phyloP scores from a whole-genome alignment of 2,888 invertebrate species.

The Luperina nickerlii region DNA sequence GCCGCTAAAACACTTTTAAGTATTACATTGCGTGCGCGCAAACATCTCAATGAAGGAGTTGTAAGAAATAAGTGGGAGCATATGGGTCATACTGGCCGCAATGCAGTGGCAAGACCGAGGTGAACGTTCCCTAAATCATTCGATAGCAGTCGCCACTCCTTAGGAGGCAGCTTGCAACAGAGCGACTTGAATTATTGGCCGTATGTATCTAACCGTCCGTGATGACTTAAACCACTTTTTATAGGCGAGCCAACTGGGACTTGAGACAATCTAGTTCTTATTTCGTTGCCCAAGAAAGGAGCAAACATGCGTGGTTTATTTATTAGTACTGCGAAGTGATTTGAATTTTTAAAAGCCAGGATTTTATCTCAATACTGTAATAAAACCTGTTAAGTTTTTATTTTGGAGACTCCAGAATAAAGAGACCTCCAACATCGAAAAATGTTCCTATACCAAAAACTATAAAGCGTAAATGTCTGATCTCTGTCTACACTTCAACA shows the following conservation, averaged over 20 bases:
- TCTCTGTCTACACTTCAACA: neutral
- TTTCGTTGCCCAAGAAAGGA: slow-evolving; percentile 44
- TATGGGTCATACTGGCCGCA: slow-evolving; percentile 66
- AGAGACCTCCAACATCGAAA: neutral
- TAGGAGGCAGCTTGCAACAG: slow-evolving; percentile 84
- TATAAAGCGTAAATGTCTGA: neutral
- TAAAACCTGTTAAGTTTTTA: slow-evolving; percentile 28
- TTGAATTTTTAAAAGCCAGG: slow-evolving; percentile 44
- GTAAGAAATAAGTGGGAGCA: slow-evolving; percentile 57
- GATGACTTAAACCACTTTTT: slow-evolving; percentile 63
- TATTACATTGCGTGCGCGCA: slow-evolving; percentile 58
- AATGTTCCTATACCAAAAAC: neutral
- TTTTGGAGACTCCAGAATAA: neutral
- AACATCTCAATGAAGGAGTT: slow-evolving; percentile 39
- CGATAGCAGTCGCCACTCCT: slow-evolving; percentile 73
- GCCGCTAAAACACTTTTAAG: slow-evolving; percentile 40
- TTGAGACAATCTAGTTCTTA: slow-evolving; percentile 55
- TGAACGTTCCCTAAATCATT: slow-evolving; percentile 84
- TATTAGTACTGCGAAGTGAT: slow-evolving; percentile 42
- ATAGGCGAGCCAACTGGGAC: slow-evolving; percentile 39
- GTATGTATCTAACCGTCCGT: slow-evolving; percentile 41
- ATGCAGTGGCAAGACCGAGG: slow-evolving; percentile 77
- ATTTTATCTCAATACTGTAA: slow-evolving; percentile 22
- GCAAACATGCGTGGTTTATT: slow-evolving; percentile 44
- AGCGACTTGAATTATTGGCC: slow-evolving; percentile 57